A percentile compares a stretch with the other conserved stretches of the same genome.
Conservation (phyloP, 2,113 vertebrate species). For the Psophia crepitans region DNA sequence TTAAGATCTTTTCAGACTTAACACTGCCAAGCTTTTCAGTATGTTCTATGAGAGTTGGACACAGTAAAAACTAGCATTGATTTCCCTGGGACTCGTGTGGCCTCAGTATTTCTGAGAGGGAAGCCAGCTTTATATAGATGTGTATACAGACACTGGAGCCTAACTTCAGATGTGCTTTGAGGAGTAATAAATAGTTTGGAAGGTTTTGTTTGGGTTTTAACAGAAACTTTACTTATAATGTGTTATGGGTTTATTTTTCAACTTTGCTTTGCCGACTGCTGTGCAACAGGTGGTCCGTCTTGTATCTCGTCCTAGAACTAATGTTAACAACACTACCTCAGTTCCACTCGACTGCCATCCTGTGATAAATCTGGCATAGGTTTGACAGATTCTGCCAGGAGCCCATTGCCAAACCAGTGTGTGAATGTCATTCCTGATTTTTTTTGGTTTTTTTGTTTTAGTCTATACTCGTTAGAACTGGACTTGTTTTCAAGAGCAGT, state of each 20-base stretch:
- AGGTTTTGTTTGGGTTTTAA: background rate
- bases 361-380: background rate
- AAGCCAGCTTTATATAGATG: background rate
- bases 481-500: background rate
- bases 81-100: background rate
- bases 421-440: background rate
- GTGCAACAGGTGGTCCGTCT: background rate
- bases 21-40: background rate
- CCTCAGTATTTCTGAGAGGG: background rate
- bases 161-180: background rate
- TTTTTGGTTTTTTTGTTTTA: background rate
- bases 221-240: background rate
- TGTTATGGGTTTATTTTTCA: background rate
- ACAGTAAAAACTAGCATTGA: background rate
- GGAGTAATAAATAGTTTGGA: background rate
- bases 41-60: background rate
- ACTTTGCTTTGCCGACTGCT: background rate
- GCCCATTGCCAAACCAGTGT: background rate
- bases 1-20: background rate
- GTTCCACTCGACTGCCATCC: fast-evolving
- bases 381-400: background rate
- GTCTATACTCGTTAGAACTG: too few relatives aligned
- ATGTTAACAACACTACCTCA: background rate
- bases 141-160: background rate
- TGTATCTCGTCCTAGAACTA: background rate